Conservation (phyloP, 2,888 invertebrate genomes). For the Lycaena phlaeas region DNA sequence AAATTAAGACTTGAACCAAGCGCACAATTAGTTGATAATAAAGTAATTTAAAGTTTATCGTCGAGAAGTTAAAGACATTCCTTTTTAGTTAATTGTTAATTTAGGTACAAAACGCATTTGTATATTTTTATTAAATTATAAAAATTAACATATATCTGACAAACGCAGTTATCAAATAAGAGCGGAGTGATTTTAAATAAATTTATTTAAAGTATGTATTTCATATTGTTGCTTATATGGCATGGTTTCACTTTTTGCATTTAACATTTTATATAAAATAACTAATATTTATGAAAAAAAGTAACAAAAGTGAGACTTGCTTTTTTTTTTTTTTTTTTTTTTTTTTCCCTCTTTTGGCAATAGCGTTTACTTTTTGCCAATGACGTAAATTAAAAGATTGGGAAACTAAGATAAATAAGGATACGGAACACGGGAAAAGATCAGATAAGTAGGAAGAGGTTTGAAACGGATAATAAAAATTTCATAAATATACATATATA, state of each 20-base stretch:
- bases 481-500: too few species aligned
- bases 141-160: not conserved
- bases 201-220: too few species aligned
- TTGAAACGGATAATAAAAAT: too few species aligned
- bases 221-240: constrained; percentile 8
- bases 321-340: too few species aligned
- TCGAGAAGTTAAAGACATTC: not conserved
- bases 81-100: not conserved
- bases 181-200: too few species aligned
- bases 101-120: not conserved
- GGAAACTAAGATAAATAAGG: too few species aligned
- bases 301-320: constrained; percentile 8
- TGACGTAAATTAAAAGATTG: too few species aligned
- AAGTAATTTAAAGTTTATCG: not conserved
- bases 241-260: constrained; percentile 17
- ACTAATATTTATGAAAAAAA: not conserved
- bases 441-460: too few species aligned
- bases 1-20: not conserved
- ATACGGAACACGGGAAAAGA: too few species aligned
- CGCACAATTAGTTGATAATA: constrained; percentile 2
- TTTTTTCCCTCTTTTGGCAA: too few species aligned
- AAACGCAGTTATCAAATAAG: too few species aligned
- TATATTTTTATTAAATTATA: not conserved
- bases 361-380: too few species aligned
- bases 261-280: constrained; percentile 5